Evolutionary conservation across 2,797 vertebrate genomes (phyloP), one percentile per base, ranked within the genome.

Genomic region (Botia kubotai): DNA sequence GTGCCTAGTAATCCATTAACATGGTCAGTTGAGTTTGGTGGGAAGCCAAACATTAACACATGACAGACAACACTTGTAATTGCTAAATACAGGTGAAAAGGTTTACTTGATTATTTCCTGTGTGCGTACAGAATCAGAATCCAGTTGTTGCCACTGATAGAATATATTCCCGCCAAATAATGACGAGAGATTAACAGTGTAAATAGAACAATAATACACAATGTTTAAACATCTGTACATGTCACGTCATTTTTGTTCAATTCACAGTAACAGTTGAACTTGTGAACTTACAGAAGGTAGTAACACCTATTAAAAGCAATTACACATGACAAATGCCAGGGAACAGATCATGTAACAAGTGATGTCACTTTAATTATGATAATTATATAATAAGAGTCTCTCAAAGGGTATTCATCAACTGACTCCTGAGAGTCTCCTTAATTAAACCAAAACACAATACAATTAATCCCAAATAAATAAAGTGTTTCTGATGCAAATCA

Each of bases 11-110:
- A 79, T 71, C 39, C 55, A 79, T 71, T 63, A 71, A 79, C 67
- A 78, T 1, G 26, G 23, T 62, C 57, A 23, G 67, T 71, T 71
- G 70, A 71, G 77, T 71, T 71, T 79, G 68, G 76, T 70, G 76
- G 76, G 55, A 79, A 79, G 57, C 76, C 62, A 79, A 62, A 68
- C 68, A 63, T 70, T 70, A 71, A 62, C 13, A 17, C 53, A 71
- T 62, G 39, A 78, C 76, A 77, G 63, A 68, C 75, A 77, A 77
- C 52, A 78, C 17, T 69, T 77, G 53, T 57, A 16, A 57, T 57
- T 0, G 3, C 65, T 43, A 69, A 77, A 69, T 58, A 57, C 48
- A 33, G 21, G 75, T 48, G 65, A 14, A 57, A 67, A 55, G 43
- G 55, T 55, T 39, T 39, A 62, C 62, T 67, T 50, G 23, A 19